Evolutionary conservation across 2,797 vertebrate genomes (phyloP).

Genomic region (Melanotaenia trifasciata): DNA sequence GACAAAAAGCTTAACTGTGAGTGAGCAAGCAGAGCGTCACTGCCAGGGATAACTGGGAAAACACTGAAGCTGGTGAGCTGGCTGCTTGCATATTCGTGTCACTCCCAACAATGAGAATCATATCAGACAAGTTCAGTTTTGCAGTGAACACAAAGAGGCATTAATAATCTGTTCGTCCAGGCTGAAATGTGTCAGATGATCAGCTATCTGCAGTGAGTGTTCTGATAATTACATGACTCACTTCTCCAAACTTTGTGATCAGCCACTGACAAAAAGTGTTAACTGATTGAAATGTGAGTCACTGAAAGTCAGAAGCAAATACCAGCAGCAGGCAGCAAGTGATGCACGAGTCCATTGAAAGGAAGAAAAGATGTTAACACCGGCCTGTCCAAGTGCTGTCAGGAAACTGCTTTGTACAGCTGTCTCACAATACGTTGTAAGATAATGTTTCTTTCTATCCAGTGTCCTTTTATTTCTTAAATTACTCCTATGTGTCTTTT

Average conservation of each 20-base stretch:
- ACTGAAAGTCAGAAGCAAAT: neutral
- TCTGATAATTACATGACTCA: slow-evolving; percentile 26
- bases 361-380: neutral
- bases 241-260: slow-evolving; percentile 4
- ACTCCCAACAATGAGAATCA: neutral
- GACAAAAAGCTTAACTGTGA: slow-evolving; percentile 10
- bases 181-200: slow-evolving; percentile 1
- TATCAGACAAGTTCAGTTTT: slow-evolving; percentile 9
- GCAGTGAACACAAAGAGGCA: slow-evolving; percentile 7
- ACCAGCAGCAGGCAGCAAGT: neutral
- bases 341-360: neutral
- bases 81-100: neutral
- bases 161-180: slow-evolving; percentile 9
- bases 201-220: slow-evolving; percentile 6
- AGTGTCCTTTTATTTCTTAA: neutral
- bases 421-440: neutral
- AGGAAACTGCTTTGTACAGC: neutral
- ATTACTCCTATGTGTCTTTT: neutral
- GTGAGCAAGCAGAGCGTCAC: slow-evolving; percentile 6
- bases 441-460: neutral
- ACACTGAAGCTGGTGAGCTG: neutral
- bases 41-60: neutral
- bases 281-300: slow-evolving; percentile 28
- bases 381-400: neutral
- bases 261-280: slow-evolving; percentile 2